phyloP scores from a whole-genome alignment of 2,797 vertebrate genomes.

The Smutsia gigantea region DNA sequence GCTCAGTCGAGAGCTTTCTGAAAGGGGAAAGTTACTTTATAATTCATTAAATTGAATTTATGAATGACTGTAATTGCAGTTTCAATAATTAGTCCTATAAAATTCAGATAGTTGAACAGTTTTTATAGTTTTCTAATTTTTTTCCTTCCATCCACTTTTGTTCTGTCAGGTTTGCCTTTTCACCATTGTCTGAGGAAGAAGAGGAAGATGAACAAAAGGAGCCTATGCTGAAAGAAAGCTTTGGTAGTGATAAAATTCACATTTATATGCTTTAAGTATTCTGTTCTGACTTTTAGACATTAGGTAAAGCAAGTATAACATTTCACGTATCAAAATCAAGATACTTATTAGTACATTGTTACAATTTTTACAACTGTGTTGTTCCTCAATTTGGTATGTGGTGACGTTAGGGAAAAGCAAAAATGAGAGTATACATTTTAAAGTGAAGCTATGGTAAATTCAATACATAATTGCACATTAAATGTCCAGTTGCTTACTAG shows the following conservation, averaged over 20 bases:
- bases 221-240: constrained; percentile 98
- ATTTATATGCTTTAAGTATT: constrained; percentile 38
- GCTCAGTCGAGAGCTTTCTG: constrained; percentile 40
- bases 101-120: background rate
- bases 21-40: background rate
- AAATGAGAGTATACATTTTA: constrained; percentile 16
- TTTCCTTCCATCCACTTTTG: background rate
- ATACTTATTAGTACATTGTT: background rate
- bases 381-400: background rate
- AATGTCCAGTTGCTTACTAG: background rate
- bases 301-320: background rate
- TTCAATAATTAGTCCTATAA: background rate
- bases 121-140: constrained; percentile 39
- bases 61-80: background rate
- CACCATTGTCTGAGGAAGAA: constrained; percentile 96
- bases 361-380: background rate
- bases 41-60: constrained; percentile 23
- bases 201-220: constrained; percentile 97
- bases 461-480: background rate
- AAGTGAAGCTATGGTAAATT: background rate
- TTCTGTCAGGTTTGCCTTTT: constrained; percentile 94
- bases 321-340: background rate
- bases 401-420: constrained; percentile 35
- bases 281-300: constrained; percentile 20
- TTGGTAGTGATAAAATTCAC: constrained; percentile 87